These are phyloP conservation scores for Nycticebus coucang DNA, from an alignment of 2,113 vertebrate genomes.

Conservation along the genomic window DNA sequence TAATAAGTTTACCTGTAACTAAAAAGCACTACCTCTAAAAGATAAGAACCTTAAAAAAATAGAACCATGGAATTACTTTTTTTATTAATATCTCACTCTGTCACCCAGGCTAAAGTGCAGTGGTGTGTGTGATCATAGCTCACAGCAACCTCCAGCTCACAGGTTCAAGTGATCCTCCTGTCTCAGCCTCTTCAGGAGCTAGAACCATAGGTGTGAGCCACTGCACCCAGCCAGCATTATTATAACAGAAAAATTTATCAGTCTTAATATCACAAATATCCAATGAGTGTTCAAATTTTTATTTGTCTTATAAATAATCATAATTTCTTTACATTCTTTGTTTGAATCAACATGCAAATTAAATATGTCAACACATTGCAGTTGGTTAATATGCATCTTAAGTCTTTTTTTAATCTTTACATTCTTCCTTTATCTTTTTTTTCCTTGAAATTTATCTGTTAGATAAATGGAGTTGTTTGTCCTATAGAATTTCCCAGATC, in stretches of 20 bases:
- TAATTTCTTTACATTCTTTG: neutral
- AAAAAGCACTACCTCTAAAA: neutral
- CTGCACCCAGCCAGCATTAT: neutral
- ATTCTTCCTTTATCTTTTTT: neutral
- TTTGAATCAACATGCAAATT: conserved; percentile 12
- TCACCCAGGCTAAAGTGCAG: too few relatives aligned
- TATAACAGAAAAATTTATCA: neutral
- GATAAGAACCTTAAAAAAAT: neutral
- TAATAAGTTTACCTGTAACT: neutral
- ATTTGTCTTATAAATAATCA: neutral
- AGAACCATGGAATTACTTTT: neutral
- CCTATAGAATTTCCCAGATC: neutral
- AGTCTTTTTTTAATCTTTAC: conserved; percentile 2
- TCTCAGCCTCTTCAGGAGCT: too few relatives aligned
- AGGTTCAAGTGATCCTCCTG: too few relatives aligned
- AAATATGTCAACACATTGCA: neutral
- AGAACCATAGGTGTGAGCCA: too few relatives aligned
- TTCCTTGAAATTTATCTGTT: neutral
- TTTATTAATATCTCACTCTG: too few relatives aligned
- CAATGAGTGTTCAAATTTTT: neutral
- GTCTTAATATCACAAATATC: neutral
- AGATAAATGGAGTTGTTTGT: neutral
- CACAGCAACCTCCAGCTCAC: too few relatives aligned
- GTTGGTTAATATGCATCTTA: neutral
- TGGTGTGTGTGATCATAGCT: too few relatives aligned